Percentiles rank a stretch among this genome's conserved stretches.
Conservation (phyloP, 2,888 invertebrate genomes). For the Polia nebulosa region DNA sequence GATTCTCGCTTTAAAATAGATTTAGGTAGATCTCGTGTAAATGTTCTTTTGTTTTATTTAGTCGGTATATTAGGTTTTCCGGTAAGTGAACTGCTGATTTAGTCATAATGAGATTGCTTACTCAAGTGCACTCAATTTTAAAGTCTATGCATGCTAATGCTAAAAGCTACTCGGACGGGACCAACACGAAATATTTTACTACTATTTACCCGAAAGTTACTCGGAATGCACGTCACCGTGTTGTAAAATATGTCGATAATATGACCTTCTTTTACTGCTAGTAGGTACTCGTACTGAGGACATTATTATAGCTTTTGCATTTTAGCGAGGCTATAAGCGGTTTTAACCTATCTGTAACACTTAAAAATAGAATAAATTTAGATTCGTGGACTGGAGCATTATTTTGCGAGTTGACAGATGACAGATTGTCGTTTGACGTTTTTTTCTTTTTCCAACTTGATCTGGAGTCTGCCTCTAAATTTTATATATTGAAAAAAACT, state of each 20-base stretch:
- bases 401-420: no score
- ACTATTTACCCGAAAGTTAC: background rate
- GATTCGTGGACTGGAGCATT: no score
- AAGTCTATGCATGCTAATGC: slow-evolving; percentile 20
- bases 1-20: slow-evolving; percentile 7
- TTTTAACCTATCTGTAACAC: no score
- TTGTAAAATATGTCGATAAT: slow-evolving; percentile 17
- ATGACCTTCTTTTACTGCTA: background rate
- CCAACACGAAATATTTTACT: slow-evolving; percentile 19
- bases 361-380: no score
- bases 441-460: no score
- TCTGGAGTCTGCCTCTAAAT: no score
- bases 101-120: background rate
- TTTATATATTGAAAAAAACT: no score
- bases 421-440: no score
- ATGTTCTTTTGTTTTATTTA: background rate
- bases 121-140: slow-evolving; percentile 6
- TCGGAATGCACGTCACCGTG: background rate
- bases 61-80: background rate
- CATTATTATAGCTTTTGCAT: no score
- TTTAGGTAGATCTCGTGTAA: background rate
- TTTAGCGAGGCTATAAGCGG: no score
- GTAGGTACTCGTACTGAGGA: background rate
- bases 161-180: background rate
- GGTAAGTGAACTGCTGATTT: background rate